Evolutionary conservation across 1,140 invertebrate genomes (phyloP).

Genomic region (Venustaconcha ellipsiformis): DNA sequence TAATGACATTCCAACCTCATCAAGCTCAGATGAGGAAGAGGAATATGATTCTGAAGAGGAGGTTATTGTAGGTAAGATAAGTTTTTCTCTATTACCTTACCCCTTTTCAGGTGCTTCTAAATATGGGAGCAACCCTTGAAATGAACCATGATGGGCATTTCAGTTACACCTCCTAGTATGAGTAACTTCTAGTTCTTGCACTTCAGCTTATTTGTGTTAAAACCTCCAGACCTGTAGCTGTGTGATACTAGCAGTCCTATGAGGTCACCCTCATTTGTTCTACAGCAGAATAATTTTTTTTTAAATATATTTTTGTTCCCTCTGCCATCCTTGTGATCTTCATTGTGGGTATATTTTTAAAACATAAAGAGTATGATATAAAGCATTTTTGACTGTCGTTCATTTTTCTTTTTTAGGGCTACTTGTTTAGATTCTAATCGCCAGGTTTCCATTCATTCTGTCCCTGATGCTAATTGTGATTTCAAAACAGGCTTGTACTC

Average conservation of each 20-base stretch:
- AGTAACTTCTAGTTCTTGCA: neutral
- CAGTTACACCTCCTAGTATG: neutral
- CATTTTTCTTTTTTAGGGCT: too few species aligned
- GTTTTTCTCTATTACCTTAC: neutral
- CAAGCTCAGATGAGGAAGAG: constrained; percentile 24
- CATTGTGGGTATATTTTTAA: too few species aligned
- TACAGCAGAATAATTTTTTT: too few species aligned
- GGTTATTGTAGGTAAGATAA: constrained; percentile 28
- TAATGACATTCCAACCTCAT: constrained; percentile 49
- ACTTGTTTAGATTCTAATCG: too few species aligned
- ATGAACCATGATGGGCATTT: too few species aligned
- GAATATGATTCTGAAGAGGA: constrained; percentile 36
- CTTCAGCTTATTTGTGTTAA: neutral
- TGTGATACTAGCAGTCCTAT: neutral
- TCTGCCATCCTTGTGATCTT: too few species aligned
- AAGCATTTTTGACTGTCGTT: too few species aligned
- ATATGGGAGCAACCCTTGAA: neutral
- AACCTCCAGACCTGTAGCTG: neutral
- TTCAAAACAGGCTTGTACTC: too few species aligned
- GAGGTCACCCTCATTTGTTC: neutral
- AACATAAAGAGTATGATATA: too few species aligned
- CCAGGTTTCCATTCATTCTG: too few species aligned
- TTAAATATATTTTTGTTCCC: too few species aligned
- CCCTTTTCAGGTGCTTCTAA: neutral
- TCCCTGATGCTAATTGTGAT: too few species aligned